These are phyloP conservation scores for Cardiocondyla obscurior DNA, from an alignment of 1,140 invertebrate genomes.

Conservation along the genomic window DNA sequence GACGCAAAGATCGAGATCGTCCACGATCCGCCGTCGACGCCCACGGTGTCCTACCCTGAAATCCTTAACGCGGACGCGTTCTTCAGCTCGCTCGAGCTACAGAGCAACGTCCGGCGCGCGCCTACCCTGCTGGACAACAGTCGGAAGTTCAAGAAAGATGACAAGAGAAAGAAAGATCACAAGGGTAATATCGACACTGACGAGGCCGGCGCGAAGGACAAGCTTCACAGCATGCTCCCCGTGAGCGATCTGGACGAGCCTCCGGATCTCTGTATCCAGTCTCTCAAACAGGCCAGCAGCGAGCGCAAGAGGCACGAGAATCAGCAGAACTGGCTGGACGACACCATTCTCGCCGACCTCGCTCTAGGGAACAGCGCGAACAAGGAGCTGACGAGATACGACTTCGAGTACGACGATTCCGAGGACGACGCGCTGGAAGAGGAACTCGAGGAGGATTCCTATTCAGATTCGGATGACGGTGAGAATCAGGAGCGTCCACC, in stretches of 20 bases:
- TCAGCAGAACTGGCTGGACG: constrained; percentile 77
- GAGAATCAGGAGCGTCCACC: constrained; percentile 80
- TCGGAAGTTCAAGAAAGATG: constrained; percentile 81
- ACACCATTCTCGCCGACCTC: constrained; percentile 77
- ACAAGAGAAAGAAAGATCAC: constrained; percentile 69
- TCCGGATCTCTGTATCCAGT: constrained; percentile 79
- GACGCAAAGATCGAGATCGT: constrained; percentile 72
- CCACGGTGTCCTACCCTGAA: constrained; percentile 81
- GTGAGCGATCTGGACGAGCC: constrained; percentile 80
- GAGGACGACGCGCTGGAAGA: constrained; percentile 82
- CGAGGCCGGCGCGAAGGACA: constrained; percentile 70
- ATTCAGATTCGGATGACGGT: constrained; percentile 78
- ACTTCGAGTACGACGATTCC: constrained; percentile 83
- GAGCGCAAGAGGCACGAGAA: constrained; percentile 75
- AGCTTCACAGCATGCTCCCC: constrained; percentile 73
- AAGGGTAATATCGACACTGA: constrained; percentile 66
- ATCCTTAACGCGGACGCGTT: constrained; percentile 91
- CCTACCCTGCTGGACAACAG: constrained; percentile 76
- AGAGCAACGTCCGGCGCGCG: constrained; percentile 86
- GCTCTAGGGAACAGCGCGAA: constrained; percentile 70
- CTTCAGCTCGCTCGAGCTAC: constrained; percentile 92
- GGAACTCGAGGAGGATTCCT: constrained; percentile 77
- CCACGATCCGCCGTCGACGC: constrained; percentile 74
- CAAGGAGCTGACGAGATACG: constrained; percentile 75
- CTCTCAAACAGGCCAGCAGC: constrained; percentile 65